Evolutionary conservation across 2,888 invertebrate genomes (phyloP).

Genomic region (Tipula lateralis): DNA sequence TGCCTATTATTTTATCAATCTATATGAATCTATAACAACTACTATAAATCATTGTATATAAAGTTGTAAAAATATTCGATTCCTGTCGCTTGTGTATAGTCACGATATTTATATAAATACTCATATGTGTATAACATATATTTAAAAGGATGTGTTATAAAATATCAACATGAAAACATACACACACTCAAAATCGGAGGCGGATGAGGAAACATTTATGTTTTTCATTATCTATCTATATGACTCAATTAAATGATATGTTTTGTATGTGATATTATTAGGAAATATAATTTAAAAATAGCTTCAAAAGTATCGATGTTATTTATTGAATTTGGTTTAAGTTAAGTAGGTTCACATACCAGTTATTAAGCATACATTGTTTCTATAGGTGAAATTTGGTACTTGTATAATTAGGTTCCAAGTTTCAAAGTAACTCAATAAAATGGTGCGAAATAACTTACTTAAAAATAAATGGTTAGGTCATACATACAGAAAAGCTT

Average conservation of each 20-base stretch:
- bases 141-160: not conserved
- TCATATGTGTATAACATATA: not conserved
- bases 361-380: no score
- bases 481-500: no score
- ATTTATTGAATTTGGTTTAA: not conserved
- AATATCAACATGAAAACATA: not conserved
- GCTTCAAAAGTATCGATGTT: not conserved
- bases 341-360: no score
- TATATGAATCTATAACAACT: not conserved
- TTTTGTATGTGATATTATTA: not conserved
- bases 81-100: not conserved
- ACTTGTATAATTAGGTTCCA: no score
- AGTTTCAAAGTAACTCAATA: no score
- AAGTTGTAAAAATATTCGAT: not conserved
- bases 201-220: slow-evolving; percentile 11
- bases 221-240: not conserved
- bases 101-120: slow-evolving; percentile 11
- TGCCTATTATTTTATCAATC: not conserved
- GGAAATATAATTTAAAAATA: not conserved
- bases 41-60: not conserved
- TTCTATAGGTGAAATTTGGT: no score
- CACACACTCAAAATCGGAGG: not conserved
- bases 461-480: not conserved
- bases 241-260: not conserved
- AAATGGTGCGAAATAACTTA: not conserved